Percentiles rank a stretch among this genome's conserved stretches.
Conservation (phyloP, 2,113 vertebrate genomes). For the Phaetusa simplex region DNA sequence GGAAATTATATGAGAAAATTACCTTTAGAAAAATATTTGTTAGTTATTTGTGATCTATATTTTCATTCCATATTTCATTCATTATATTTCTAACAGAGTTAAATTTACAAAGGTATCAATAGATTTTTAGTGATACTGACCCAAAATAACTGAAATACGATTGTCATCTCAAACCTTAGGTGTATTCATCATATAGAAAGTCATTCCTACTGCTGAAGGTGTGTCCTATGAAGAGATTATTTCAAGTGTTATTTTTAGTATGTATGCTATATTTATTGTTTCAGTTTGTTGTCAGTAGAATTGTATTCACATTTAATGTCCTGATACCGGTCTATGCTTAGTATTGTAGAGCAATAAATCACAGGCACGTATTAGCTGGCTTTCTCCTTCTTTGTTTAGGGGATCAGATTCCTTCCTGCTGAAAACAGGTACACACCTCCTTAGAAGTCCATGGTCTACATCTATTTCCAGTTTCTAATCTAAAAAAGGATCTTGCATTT, state of each 20-base stretch:
- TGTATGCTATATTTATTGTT: background rate
- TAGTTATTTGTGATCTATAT: background rate
- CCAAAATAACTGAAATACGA: background rate
- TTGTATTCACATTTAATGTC: background rate
- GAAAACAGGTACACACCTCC: background rate
- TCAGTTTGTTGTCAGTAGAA: background rate
- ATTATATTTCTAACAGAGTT: background rate
- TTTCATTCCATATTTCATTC: background rate
- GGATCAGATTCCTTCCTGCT: background rate
- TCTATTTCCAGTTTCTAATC: background rate
- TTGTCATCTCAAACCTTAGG: background rate
- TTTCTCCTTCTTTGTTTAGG: background rate
- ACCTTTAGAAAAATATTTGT: background rate
- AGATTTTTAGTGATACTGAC: background rate
- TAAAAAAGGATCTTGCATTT: background rate
- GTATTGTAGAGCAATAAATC: background rate
- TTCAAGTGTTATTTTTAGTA: background rate
- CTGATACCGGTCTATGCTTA: background rate
- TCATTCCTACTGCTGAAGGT: background rate
- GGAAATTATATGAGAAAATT: background rate
- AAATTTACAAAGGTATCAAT: background rate
- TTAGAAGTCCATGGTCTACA: background rate
- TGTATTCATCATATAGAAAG: background rate
- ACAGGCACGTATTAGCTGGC: rapidly evolving
- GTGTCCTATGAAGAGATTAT: background rate